These are phyloP conservation scores for Oxytorus armatus DNA, from an alignment of 2,888 invertebrate genomes.

Conservation along the genomic window DNA sequence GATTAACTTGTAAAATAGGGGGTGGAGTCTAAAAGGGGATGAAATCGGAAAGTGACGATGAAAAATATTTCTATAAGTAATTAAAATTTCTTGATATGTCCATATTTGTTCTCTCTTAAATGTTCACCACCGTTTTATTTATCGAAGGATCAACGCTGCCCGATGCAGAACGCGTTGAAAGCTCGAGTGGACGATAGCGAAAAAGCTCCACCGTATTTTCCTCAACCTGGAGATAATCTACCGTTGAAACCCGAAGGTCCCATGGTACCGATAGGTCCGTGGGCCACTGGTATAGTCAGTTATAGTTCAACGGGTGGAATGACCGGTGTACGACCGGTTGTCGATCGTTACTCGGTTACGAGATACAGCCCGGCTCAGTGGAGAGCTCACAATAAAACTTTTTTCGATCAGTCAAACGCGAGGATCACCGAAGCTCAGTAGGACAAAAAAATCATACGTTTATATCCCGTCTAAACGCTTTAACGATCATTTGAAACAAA, in stretches of 20 bases:
- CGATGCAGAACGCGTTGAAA: constrained; percentile 62
- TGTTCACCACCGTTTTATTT: background rate
- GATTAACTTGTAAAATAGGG: too few species aligned
- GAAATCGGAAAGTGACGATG: too few species aligned
- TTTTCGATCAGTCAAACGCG: constrained; percentile 85
- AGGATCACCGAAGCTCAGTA: constrained; percentile 84
- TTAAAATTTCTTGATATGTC: too few species aligned
- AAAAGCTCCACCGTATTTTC: constrained; percentile 86
- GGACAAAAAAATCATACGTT: background rate
- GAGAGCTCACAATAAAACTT: constrained; percentile 84
- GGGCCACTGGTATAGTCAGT: constrained; percentile 90
- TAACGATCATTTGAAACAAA: too few species aligned
- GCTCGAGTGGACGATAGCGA: constrained; percentile 60
- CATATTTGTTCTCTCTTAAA: background rate
- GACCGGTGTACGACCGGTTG: constrained; percentile 91
- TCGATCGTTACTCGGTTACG: constrained; percentile 91
- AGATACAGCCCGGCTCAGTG: constrained; percentile 91
- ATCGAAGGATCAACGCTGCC: constrained; percentile 49
- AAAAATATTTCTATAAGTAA: too few species aligned
- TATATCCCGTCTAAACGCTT: background rate
- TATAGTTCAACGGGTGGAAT: constrained; percentile 90
- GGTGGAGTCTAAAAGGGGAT: too few species aligned
- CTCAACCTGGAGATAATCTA: constrained; percentile 86
- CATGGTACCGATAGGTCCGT: constrained; percentile 87
- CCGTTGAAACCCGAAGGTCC: constrained; percentile 79